Evolutionary conservation across 1,140 invertebrate species (phyloP).

Genomic region (Gryon sp.): DNA sequence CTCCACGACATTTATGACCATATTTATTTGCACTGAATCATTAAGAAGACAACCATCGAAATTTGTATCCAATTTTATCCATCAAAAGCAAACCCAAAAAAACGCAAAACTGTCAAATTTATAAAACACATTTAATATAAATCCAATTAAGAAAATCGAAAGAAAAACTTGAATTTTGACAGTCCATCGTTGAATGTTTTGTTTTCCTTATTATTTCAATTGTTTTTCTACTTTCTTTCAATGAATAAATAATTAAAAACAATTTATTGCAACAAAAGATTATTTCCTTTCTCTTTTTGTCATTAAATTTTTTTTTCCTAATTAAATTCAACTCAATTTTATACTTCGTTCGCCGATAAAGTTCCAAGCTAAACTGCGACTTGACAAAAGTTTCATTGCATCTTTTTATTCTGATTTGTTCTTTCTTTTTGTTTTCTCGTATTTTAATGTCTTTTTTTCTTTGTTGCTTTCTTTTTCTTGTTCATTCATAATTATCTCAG

Average conservation of each 20-base stretch:
- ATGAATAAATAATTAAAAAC: not conserved
- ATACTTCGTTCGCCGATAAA: not conserved
- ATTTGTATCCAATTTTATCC: too few relatives aligned
- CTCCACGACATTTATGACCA: conserved; percentile 23
- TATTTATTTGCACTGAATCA: not conserved
- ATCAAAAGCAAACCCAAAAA: not conserved
- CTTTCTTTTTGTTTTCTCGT: too few relatives aligned
- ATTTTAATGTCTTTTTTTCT: too few relatives aligned
- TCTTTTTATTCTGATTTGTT: conserved; percentile 23
- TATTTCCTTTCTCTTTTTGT: too few relatives aligned
- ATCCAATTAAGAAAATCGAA: conserved; percentile 1
- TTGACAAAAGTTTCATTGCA: not conserved
- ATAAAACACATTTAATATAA: conserved; percentile 12
- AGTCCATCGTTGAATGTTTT: conserved; percentile 17
- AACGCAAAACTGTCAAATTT: too few relatives aligned
- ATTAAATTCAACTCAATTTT: not conserved
- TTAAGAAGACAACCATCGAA: too few relatives aligned
- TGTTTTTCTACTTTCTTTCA: not conserved
- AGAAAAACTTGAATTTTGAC: conserved; percentile 36
- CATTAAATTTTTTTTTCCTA: too few relatives aligned
- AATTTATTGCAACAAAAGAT: not conserved
- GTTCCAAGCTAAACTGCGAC: conserved; percentile 11
- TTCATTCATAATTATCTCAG: conserved; percentile 54
- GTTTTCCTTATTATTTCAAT: conserved; percentile 3
- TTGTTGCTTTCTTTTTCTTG: too few relatives aligned